Evolutionary conservation across 2,113 vertebrate genomes (phyloP).

Genomic region (Myotis brandtii): DNA sequence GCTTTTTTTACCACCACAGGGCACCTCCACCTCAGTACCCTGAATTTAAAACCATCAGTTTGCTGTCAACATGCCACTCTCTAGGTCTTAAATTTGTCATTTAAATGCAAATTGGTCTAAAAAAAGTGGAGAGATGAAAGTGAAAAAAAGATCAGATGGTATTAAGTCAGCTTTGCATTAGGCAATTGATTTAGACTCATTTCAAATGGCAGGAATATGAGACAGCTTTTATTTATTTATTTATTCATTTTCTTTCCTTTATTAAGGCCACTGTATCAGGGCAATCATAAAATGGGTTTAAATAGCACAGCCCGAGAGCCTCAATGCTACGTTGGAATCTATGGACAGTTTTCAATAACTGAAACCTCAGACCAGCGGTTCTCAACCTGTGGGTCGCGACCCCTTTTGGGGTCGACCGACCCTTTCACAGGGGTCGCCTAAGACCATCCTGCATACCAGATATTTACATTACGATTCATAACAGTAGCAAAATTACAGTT

Average conservation of each 20-base stretch:
- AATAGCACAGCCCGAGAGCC: background rate
- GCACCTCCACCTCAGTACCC: background rate
- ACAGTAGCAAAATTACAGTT: too few species aligned
- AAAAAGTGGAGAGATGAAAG: constrained; percentile 26
- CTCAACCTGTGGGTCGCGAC: too few species aligned
- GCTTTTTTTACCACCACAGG: background rate
- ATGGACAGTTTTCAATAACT: background rate
- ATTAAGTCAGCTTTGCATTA: constrained; percentile 56
- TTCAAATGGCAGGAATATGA: constrained; percentile 33
- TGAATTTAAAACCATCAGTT: constrained; percentile 18
- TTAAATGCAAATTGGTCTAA: constrained; percentile 59
- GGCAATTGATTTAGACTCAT: constrained; percentile 47
- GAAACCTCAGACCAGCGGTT: background rate
- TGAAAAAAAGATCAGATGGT: constrained; percentile 45
- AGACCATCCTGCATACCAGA: too few species aligned
- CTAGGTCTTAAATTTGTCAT: constrained; percentile 40
- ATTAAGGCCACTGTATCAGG: background rate
- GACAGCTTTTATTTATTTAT: constrained; percentile 45
- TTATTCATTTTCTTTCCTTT: constrained; percentile 3
- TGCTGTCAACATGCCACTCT: background rate
- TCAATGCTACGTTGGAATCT: background rate
- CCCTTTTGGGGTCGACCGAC: too few species aligned
- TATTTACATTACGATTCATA: too few species aligned
- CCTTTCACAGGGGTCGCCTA: too few species aligned
- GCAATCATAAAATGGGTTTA: background rate